Percentiles rank a stretch among this genome's conserved stretches.
Conservation (phyloP, 2,888 invertebrate genomes). For the Timema cristinae region DNA sequence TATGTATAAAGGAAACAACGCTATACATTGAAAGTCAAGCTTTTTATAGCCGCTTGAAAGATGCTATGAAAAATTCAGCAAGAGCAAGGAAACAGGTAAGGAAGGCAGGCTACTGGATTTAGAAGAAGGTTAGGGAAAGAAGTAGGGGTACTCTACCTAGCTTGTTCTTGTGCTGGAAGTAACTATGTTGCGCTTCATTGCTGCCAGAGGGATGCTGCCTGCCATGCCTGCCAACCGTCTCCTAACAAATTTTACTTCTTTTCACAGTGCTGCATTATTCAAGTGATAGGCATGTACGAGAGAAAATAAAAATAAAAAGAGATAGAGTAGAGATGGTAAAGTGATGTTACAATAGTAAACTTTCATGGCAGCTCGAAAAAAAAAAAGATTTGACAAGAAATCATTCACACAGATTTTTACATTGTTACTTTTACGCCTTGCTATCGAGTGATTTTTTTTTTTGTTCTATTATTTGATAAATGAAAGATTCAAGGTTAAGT, state of each 20-base stretch:
- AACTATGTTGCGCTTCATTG: conserved; percentile 11
- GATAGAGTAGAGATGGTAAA: not conserved
- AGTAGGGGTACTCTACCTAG: not conserved
- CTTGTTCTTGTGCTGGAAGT: not conserved
- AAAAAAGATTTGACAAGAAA: conserved; percentile 16
- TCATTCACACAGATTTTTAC: not conserved
- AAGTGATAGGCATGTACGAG: conserved; percentile 12
- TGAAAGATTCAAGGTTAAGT: no score
- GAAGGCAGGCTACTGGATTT: conserved; percentile 24
- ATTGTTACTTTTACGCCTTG: no score
- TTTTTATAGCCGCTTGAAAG: conserved; percentile 31
- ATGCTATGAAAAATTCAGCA: conserved; percentile 31
- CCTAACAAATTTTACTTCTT: conserved; percentile 18
- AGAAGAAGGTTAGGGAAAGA: conserved; percentile 16
- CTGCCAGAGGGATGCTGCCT: not conserved
- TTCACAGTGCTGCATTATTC: conserved; percentile 15
- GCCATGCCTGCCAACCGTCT: not conserved
- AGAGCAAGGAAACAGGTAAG: not conserved
- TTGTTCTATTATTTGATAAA: not conserved
- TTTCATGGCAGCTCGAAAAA: no score
- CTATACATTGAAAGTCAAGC: conserved; percentile 28
- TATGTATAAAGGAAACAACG: conserved; percentile 18
- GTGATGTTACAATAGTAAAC: conserved; percentile 1
- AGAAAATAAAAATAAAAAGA: not conserved
- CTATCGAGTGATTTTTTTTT: conserved; percentile 3